A percentile compares a stretch with the other conserved stretches of the same genome.
Evolutionary conservation across 1,140 invertebrate species (phyloP).

Genomic region (Drosophila mojavensis): DNA sequence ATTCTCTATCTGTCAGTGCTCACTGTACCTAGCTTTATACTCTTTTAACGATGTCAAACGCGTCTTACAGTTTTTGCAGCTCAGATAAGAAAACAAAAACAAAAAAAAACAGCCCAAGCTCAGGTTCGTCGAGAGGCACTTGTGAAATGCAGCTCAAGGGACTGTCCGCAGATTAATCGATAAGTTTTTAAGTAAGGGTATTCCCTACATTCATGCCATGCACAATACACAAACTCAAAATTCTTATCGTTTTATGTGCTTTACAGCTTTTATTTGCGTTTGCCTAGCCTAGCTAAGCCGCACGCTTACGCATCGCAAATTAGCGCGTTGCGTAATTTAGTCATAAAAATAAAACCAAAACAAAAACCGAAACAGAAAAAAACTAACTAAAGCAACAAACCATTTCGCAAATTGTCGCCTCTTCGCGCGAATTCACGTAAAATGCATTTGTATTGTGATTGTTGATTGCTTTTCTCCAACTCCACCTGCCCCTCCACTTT

Average conservation of each 20-base stretch:
- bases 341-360: slow-evolving; percentile 20
- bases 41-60: slow-evolving; percentile 20
- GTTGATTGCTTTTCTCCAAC: slow-evolving; percentile 19
- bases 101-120: not conserved
- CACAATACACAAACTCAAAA: slow-evolving; percentile 6
- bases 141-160: slow-evolving; percentile 6
- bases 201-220: not conserved
- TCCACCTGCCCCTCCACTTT: too few relatives aligned
- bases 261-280: slow-evolving; percentile 29
- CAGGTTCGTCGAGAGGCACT: slow-evolving; percentile 7
- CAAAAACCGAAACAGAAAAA: slow-evolving; percentile 13
- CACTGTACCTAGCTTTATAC: slow-evolving; percentile 2
- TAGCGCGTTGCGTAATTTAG: slow-evolving; percentile 35
- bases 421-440: slow-evolving; percentile 17
- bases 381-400: slow-evolving; percentile 21
- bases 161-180: not conserved
- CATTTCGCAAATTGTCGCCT: slow-evolving; percentile 39
- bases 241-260: slow-evolving; percentile 23
- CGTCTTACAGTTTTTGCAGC: slow-evolving; percentile 44
- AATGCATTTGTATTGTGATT: slow-evolving; percentile 42
- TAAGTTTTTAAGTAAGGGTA: slow-evolving; percentile 5
- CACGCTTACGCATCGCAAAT: slow-evolving; percentile 38
- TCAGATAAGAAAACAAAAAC: slow-evolving; percentile 19
- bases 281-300: slow-evolving; percentile 22
- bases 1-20: not conserved